These are phyloP conservation scores for Glareola pratincola DNA, from an alignment of 2,113 vertebrate genomes.

Conservation along the genomic window DNA sequence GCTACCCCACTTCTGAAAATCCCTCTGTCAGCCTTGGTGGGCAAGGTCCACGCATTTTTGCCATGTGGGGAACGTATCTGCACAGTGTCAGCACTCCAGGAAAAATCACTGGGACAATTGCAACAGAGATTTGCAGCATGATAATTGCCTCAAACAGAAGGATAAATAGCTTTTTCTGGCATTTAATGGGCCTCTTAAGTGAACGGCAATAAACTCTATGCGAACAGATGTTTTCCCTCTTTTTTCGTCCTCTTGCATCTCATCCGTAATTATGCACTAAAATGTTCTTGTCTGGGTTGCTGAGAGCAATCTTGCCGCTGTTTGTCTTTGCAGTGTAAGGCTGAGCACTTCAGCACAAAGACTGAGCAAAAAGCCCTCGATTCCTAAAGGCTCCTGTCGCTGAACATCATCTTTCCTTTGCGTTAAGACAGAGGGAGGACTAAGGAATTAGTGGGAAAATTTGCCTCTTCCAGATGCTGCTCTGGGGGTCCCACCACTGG, in stretches of 20 bases:
- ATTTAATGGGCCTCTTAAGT: slow-evolving; percentile 42
- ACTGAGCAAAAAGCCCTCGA: neutral
- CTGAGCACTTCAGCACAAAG: neutral
- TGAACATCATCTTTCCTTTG: neutral
- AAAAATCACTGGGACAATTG: neutral
- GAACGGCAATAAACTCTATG: slow-evolving; percentile 31
- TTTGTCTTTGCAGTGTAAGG: neutral
- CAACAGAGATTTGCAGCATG: slow-evolving; percentile 14
- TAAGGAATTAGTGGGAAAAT: neutral
- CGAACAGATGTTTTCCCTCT: slow-evolving; percentile 46
- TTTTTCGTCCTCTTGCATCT: slow-evolving; percentile 12
- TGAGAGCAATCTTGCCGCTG: slow-evolving; percentile 31
- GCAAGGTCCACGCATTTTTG: neutral
- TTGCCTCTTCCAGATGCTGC: neutral
- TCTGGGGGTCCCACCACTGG: neutral
- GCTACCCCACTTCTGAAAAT: neutral
- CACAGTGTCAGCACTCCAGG: neutral
- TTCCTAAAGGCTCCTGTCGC: neutral
- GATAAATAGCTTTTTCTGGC: slow-evolving; percentile 44
- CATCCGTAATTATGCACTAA: slow-evolving; percentile 46
- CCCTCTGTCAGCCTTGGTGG: neutral
- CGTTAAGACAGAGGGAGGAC: neutral
- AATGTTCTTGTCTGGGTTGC: slow-evolving; percentile 43
- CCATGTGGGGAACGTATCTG: neutral
- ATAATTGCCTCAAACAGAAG: slow-evolving; percentile 47